Conservation (phyloP, 2,888 invertebrate genomes). For the Harpalus rufipes region DNA sequence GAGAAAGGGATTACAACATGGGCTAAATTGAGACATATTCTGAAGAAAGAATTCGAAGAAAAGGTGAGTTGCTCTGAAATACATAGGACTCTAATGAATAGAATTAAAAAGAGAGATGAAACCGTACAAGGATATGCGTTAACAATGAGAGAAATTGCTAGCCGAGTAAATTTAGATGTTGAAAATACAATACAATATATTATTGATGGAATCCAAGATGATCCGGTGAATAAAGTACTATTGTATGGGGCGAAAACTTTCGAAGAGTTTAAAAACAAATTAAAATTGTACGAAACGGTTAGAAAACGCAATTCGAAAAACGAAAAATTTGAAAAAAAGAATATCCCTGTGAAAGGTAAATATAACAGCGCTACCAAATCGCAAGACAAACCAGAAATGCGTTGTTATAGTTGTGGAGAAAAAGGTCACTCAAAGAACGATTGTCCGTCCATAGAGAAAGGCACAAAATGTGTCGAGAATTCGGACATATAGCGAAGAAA, state of each 20-base stretch:
- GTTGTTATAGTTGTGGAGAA: conserved; percentile 46
- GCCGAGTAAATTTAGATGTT: conserved; percentile 7
- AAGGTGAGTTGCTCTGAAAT: not conserved
- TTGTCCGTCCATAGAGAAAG: not conserved
- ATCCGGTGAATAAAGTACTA: conserved; percentile 18
- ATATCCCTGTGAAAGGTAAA: not conserved
- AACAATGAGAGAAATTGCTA: conserved; percentile 47
- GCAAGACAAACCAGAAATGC: not conserved
- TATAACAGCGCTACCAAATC: not conserved
- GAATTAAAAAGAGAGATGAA: not conserved
- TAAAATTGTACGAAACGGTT: not conserved
- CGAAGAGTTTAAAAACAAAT: conserved; percentile 15
- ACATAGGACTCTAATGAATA: not conserved
- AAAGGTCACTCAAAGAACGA: conserved; percentile 28
- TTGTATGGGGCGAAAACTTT: conserved; percentile 9
- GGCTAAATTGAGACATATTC: not conserved
- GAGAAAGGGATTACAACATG: not conserved
- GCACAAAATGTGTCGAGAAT: conserved; percentile 62
- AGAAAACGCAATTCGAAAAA: not conserved
- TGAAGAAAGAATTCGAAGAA: not conserved
- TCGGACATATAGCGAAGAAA: conserved; percentile 61
- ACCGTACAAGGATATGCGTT: not conserved
- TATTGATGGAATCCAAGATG: conserved; percentile 43
- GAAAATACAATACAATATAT: conserved; percentile 48
- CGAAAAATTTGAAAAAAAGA: not conserved